Evolutionary conservation across 2,797 vertebrate genomes (phyloP).

Genomic region (Crax fasciolata): DNA sequence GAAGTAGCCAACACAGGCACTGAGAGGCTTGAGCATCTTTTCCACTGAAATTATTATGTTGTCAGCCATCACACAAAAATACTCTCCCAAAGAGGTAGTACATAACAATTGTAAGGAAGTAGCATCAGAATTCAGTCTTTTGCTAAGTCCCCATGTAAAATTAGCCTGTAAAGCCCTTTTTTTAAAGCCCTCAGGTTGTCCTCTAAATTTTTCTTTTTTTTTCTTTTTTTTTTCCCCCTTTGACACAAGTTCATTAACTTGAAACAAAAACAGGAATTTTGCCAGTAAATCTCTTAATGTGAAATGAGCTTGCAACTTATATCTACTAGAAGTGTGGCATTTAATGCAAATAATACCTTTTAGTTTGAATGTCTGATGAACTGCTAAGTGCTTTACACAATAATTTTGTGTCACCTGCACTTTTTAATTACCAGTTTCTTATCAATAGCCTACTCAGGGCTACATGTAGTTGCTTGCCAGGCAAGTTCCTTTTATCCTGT

Average conservation of each 20-base stretch:
- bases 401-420: neutral
- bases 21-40: neutral
- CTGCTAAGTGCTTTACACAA: constrained; percentile 16
- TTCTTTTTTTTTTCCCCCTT: neutral
- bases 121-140: neutral
- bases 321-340: neutral
- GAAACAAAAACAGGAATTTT: constrained; percentile 18
- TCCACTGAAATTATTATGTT: constrained; percentile 13
- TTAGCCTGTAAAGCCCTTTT: neutral
- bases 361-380: neutral
- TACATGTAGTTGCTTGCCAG: neutral
- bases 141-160: neutral
- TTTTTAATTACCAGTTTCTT: constrained; percentile 35
- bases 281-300: constrained; percentile 43
- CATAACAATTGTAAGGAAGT: constrained; percentile 10
- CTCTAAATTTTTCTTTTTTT: neutral
- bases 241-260: constrained; percentile 30
- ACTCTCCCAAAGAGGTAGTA: neutral
- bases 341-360: neutral
- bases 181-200: neutral
- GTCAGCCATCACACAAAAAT: neutral
- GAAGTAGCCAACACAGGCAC: neutral
- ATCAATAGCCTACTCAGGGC: neutral
- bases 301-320: constrained; percentile 18
- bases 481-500: neutral